Evolutionary conservation across 2,888 invertebrate genomes (phyloP).

Genomic region (Eupithecia subfuscata): DNA sequence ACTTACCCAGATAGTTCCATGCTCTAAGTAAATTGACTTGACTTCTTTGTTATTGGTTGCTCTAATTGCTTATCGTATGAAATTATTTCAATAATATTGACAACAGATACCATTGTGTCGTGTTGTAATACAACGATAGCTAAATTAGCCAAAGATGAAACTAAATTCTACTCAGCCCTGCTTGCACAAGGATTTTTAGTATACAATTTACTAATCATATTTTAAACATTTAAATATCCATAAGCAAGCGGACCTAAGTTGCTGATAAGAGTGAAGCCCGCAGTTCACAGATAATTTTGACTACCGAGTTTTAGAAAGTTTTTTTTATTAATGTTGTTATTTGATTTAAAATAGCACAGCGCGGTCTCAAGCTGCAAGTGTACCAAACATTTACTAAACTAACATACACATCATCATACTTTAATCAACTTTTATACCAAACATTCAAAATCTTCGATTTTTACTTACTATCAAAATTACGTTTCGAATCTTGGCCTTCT

Average conservation of each 20-base stretch:
- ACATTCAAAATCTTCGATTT: background rate
- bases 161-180: background rate
- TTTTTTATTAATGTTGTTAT: background rate
- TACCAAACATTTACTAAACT: background rate
- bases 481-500: background rate
- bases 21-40: too few species aligned
- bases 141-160: background rate
- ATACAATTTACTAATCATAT: background rate
- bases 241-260: background rate
- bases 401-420: background rate
- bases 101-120: background rate
- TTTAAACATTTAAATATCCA: background rate
- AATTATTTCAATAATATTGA: background rate
- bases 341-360: background rate
- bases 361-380: background rate
- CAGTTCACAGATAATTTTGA: too few species aligned
- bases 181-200: background rate
- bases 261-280: background rate
- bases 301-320: background rate
- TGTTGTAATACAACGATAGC: background rate
- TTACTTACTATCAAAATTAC: background rate
- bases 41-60: too few species aligned
- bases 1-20: too few species aligned
- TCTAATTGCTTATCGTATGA: too few species aligned
- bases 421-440: background rate